These are phyloP conservation scores for Plutella xylostella DNA, from an alignment of 2,888 invertebrate genomes.

Conservation along the genomic window DNA sequence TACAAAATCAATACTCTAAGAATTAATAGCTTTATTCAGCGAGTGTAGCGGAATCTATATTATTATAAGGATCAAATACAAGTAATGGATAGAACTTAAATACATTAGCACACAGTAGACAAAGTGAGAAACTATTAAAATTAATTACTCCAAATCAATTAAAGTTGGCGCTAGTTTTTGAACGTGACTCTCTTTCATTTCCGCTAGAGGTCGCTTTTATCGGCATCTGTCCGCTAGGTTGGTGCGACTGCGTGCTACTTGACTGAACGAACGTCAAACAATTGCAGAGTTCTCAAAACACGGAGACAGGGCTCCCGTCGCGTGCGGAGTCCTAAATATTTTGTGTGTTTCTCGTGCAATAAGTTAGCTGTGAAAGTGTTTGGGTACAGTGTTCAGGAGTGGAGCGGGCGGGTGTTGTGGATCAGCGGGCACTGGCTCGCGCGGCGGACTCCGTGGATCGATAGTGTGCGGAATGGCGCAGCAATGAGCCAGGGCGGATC, in stretches of 20 bases:
- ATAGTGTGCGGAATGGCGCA: constrained; percentile 49
- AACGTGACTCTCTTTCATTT: constrained; percentile 23
- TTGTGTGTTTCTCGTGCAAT: constrained; percentile 15
- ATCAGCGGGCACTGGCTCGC: constrained; percentile 23
- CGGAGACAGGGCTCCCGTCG: constrained; percentile 31
- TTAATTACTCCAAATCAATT: too few species aligned
- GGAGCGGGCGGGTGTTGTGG: constrained; percentile 19
- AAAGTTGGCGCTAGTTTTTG: constrained; percentile 46
- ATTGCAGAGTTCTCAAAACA: constrained; percentile 36
- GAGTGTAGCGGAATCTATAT: too few species aligned
- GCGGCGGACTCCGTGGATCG: constrained; percentile 37
- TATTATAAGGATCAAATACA: too few species aligned
- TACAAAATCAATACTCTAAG: constrained; percentile 51
- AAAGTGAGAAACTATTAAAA: not conserved
- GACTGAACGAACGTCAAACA: constrained; percentile 47
- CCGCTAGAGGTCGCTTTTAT: constrained; percentile 31
- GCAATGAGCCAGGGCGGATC: constrained; percentile 63
- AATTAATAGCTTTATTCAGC: constrained; percentile 19
- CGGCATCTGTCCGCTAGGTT: constrained; percentile 23
- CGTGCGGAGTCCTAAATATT: constrained; percentile 28
- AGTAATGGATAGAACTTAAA: not conserved
- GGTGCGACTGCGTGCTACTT: constrained; percentile 5
- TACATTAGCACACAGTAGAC: not conserved
- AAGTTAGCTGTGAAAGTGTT: constrained; percentile 30
- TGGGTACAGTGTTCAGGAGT: constrained; percentile 37